Base-by-base conservation (phyloP, 2,888 invertebrate species). In the Phengaris alcon region DNA sequence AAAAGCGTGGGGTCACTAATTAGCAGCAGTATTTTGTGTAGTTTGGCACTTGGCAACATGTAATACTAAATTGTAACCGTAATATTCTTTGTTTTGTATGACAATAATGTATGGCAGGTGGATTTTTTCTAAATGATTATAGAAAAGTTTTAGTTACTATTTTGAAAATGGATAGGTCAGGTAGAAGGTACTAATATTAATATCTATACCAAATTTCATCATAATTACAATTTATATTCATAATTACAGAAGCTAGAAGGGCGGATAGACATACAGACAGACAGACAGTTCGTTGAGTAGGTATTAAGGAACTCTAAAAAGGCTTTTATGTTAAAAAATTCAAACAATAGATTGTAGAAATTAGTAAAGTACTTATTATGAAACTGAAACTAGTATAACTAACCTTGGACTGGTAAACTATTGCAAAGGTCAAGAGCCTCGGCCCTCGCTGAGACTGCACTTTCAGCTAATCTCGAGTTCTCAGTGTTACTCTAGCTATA, bases 391-490 rank as follows among this genome's bases (percentile, higher is more conserved):
- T 44, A 64, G 12, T 44, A 4, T 64, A 44, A 3, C 13, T 64
- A 35, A 64, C 64, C 64, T 64, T 64, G 35, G 44, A 35, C 64
- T 64, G 35, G 35, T 12, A 64, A 64, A 64, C 52, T 74, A 52
- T 64, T 64, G 68, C 15, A 74, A 74, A 74, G 74, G 74, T 74
- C 64, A 68, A 74, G 64, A 68, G 68, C 64, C 74, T 13, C 64
- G 64, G 51, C 59, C 64, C 52, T 74, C 51, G 12, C 52, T 51
- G 48, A 74, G 52, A 57, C 51, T 68, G 64, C 74, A 64, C 6
- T 64, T 68, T 74, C 64, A 35, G 68, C 74, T 68, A 51, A 68
- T 74, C 68, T 74, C 74, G 59, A 74, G 74, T 74, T 74, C 6
- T 52, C 15, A 74, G 68, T 74, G 68, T 64, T 74, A 51, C 7